Percentiles rank a stretch among this genome's conserved stretches.
These are phyloP conservation scores for Acanthurus lineatus DNA, from an alignment of 2,797 vertebrate species.

Conservation along the genomic window DNA sequence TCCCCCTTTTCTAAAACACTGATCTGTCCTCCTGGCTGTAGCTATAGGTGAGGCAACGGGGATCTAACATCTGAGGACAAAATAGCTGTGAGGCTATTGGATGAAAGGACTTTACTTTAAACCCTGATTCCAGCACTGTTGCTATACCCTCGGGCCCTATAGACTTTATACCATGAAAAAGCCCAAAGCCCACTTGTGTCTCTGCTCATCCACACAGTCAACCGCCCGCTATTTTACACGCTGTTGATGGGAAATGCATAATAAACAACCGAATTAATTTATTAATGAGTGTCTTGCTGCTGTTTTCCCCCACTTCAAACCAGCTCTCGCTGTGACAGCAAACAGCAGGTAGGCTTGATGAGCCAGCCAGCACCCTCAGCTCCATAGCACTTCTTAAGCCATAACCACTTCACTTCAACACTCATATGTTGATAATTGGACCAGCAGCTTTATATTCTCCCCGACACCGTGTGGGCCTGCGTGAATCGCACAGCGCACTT, in stretches of 20 bases:
- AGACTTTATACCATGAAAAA: constrained; percentile 20
- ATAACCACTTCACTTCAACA: constrained; percentile 38
- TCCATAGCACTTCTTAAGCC: constrained; percentile 33
- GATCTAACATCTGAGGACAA: constrained; percentile 35
- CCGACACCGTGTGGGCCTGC: constrained; percentile 51
- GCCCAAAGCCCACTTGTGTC: constrained; percentile 36
- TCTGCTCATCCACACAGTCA: constrained; percentile 30
- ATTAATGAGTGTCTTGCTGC: constrained; percentile 70
- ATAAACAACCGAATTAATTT: constrained; percentile 50
- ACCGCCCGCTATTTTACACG: constrained; percentile 17
- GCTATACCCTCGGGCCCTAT: constrained; percentile 43
- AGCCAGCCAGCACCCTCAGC: constrained; percentile 31
- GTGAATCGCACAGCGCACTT: constrained; percentile 61
- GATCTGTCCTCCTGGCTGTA: constrained; percentile 12
- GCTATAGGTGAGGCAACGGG: constrained; percentile 32
- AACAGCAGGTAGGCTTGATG: constrained; percentile 58
- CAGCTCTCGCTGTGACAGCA: constrained; percentile 51
- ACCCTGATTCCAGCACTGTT: constrained; percentile 56
- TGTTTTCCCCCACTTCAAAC: constrained; percentile 46
- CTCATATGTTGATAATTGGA: constrained; percentile 51
- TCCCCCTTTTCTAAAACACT: constrained; percentile 8
- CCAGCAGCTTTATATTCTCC: constrained; percentile 41
- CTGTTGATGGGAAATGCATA: constrained; percentile 38
- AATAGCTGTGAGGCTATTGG: constrained; percentile 41
- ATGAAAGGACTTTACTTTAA: constrained; percentile 38